Base-by-base conservation (phyloP, 2,113 vertebrate genomes). In the Ascaphus truei region DNA sequence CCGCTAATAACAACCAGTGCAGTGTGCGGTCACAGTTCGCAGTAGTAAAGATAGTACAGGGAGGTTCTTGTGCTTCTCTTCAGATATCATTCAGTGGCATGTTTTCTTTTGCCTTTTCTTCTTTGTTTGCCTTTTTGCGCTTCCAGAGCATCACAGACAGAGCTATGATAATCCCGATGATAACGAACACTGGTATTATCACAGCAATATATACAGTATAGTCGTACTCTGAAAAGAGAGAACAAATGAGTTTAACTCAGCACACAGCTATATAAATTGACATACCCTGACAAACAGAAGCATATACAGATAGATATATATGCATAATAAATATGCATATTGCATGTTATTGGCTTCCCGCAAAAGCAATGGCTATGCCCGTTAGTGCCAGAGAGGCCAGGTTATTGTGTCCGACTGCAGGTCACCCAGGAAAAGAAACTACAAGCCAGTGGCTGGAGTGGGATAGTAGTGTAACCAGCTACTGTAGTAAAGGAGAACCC, bases 81-180 rank as follows among this genome's bases (percentile, higher is more conserved):
- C 76, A 90, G 0, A 80, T 37, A 4, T 16, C 5, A 1, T 71
- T 82, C 2, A 92, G 84, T 0, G 86, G 86, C 5, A 80, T 4
- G 11, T 20, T 78, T 68, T 92, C 90, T 64, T 84, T 87, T 76
- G 26, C 0, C 73, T 10, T n/a, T 1, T 12, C 31, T 18, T 5
- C 1, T 55, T n/a, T 16, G 68, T 33, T 79, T 52, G n/a, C n/a
- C 22, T 74, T 83, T 73, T 72, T 85, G 56, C 78, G 79, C 69
- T 81, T 94, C 81, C 76, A 90, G 72, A 92, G 85, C 37, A 85
- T 51, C 45, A 95, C 81, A 0, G 76, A 51, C 3, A 92, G 62
- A 8, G 78, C 27, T 1, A 90, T 18, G 48, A 85, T 34, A 1
- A 82, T 25, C 31, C 78, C 56, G 11, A 93, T 48, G n/a, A 88